Conservation (phyloP, 1,140 invertebrate species). For the Trichogramma pretiosum region DNA sequence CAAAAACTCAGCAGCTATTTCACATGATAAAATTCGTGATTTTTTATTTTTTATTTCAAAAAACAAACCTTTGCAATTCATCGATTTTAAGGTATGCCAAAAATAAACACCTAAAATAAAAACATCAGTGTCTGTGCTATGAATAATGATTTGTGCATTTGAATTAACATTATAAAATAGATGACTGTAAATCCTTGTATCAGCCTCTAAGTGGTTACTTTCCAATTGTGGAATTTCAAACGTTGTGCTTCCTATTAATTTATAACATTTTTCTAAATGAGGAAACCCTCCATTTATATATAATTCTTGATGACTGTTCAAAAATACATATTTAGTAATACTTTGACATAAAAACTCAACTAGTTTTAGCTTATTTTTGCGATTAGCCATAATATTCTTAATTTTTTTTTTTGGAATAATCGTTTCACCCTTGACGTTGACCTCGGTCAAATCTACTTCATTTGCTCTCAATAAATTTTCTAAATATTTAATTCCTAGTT, state of each 20-base stretch:
- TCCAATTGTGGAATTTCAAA: not conserved
- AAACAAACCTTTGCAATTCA: not conserved
- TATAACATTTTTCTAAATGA: not conserved
- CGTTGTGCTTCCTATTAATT: not conserved
- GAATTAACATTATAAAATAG: not conserved
- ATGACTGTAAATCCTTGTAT: not conserved
- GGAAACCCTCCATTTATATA: not conserved
- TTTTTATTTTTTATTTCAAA: not conserved
- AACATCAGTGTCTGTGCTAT: not conserved
- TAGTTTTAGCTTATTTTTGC: not conserved
- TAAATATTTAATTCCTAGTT: not conserved
- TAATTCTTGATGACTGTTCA: not conserved
- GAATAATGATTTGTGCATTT: not conserved
- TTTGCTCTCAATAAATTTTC: slow-evolving; percentile 1
- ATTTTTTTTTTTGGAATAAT: not conserved
- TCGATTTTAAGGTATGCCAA: not conserved
- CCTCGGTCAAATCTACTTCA: not conserved
- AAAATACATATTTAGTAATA: not conserved
- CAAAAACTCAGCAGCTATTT: not conserved
- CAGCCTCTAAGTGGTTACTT: not conserved
- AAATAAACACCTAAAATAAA: slow-evolving; percentile 1
- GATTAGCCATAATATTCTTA: not conserved
- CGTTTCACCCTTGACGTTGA: not conserved
- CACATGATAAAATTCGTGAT: not conserved
- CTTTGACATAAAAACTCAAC: not conserved